Conservation (phyloP, 2,113 vertebrate species). For the Leucopsar rothschildi region DNA sequence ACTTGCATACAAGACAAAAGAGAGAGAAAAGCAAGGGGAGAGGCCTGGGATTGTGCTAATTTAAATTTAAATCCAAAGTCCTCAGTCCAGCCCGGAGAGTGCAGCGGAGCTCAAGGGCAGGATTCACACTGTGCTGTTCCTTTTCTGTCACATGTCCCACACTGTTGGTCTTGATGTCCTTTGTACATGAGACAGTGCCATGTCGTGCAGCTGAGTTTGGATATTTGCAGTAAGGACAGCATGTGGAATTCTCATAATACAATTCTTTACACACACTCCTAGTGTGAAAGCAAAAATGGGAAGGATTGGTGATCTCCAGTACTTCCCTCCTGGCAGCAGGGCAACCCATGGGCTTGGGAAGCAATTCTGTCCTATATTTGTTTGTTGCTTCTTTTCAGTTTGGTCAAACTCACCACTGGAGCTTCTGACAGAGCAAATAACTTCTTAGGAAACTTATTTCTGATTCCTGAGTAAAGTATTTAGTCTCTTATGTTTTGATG, state of each 20-base stretch:
- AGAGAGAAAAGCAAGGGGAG: neutral
- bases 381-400: neutral
- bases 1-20: accelerated
- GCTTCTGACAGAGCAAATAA: neutral
- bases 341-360: neutral
- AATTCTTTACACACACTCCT: neutral
- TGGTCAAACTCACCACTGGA: neutral
- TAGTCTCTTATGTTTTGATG: neutral
- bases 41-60: neutral
- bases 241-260: accelerated
- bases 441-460: neutral
- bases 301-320: neutral
- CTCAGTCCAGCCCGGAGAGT: neutral
- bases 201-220: neutral
- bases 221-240: neutral
- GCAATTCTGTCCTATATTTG: neutral
- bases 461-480: neutral
- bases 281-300: neutral
- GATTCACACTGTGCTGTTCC: neutral
- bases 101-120: neutral
- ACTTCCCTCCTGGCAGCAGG: neutral
- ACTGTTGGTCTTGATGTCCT: neutral
- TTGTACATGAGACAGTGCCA: neutral
- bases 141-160: accelerated
- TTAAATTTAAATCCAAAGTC: neutral